Evolutionary conservation across 2,888 invertebrate species (phyloP), one percentile per base, ranked within the genome.

Genomic region (Drosophila mayaguana): DNA sequence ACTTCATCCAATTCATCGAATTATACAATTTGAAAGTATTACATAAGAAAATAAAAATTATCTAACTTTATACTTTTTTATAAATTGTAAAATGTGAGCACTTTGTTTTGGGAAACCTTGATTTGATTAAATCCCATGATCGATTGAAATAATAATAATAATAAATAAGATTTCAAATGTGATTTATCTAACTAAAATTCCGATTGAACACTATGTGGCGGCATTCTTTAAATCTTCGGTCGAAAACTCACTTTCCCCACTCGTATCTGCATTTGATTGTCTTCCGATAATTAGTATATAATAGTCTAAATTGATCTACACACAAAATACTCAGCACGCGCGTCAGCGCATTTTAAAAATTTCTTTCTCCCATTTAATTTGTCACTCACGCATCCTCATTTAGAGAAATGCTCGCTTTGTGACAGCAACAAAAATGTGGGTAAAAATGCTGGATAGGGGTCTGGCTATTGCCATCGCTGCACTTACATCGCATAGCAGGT

Each of bases 301-400:
- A 88, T 86, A 78, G 80, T 55, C 73, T 77, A 89, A 87, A 78
- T 76, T 80, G 62, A 75, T 61, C 63, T 63, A 63, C 73, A 75
- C 50, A 79, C 81, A 80, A 71, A 18, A 48, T 12, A 46, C 22
- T n/a, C 45, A 48, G 63, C 85, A 80, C 79, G 78, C 68, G 64
- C 65, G 53, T 38, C 51, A 8, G 12, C 46, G 32, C 45, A 25
- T 51, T 25, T 64, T 46, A 42, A 42, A 50, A 74, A 72, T 63
- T 69, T 56, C 63, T 63, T 43, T 43, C 32, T 40, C 16, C 54
- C 32, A 63, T 61, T 45, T 86, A 89, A 89, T 90, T 77, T 81
- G 89, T 72, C 66, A 88, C 74, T 90, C 89, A 89, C 89, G 90
- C 78, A 53, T 72, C 16, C 11, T 20, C 40, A 43, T 72, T 81